A percentile compares a stretch with the other conserved stretches of the same genome.
phyloP scores from a whole-genome alignment of 2,113 vertebrate genomes.

The human (Homo sapiens) region DNA sequence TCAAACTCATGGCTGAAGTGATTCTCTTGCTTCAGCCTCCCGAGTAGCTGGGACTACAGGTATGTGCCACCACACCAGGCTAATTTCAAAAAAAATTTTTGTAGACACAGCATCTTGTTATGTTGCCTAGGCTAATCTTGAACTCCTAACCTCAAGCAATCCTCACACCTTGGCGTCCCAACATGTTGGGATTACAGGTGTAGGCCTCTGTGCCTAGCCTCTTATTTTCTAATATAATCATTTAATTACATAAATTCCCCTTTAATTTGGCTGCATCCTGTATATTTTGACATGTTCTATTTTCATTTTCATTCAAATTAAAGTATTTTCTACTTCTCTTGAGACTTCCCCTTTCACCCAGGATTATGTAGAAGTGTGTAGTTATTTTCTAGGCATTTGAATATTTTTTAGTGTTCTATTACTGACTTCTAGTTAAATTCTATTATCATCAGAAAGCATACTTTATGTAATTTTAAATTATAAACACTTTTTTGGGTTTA shows the following conservation, averaged over 20 bases:
- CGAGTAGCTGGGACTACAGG: too few species aligned
- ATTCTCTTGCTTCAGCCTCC: too few species aligned
- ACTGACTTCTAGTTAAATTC: neutral
- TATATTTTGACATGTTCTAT: neutral
- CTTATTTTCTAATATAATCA: neutral
- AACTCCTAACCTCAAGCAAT: too few species aligned
- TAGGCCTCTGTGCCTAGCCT: too few species aligned
- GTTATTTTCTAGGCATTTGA: neutral
- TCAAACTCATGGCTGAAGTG: too few species aligned
- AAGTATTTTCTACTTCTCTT: neutral
- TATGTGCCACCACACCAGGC: too few species aligned
- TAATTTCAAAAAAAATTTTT: too few species aligned
- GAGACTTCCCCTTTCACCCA: neutral
- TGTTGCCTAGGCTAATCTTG: too few species aligned
- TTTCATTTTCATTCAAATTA: neutral
- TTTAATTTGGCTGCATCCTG: neutral
- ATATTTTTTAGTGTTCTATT: neutral
- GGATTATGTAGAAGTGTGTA: neutral
- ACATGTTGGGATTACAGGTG: too few species aligned
- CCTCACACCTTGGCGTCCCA: too few species aligned
- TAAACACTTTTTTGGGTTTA: neutral
- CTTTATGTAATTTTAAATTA: neutral
- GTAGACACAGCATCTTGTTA: too few species aligned
- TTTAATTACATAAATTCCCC: neutral
- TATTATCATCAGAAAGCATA: neutral